phyloP scores from a whole-genome alignment of 1,140 invertebrate genomes.

The Bombus superbus region DNA sequence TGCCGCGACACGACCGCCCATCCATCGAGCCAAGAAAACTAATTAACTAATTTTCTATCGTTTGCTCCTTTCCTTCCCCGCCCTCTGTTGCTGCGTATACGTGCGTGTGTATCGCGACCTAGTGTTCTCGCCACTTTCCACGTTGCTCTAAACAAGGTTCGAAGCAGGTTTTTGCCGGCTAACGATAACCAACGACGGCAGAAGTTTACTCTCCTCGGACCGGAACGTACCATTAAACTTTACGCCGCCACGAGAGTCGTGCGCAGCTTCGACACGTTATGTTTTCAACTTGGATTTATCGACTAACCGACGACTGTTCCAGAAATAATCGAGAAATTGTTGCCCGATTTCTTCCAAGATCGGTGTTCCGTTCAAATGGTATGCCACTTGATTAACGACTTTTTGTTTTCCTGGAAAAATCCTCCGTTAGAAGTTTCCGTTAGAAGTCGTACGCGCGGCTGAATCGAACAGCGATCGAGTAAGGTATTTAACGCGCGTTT shows the following conservation, averaged over 20 bases:
- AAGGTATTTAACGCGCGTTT: too few relatives aligned
- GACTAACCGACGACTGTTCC: background rate
- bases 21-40: constrained; percentile 63
- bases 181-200: constrained; percentile 36
- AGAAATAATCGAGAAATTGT: background rate
- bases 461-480: too few relatives aligned
- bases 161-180: constrained; percentile 73
- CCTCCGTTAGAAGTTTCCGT: too few relatives aligned
- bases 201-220: constrained; percentile 59
- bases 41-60: constrained; percentile 74
- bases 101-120: too few relatives aligned
- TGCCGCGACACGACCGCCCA: constrained; percentile 15
- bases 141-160: constrained; percentile 69
- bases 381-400: background rate
- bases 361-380: background rate
- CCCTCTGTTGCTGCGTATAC: background rate
- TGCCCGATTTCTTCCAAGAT: background rate
- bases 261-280: background rate
- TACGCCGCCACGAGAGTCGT: constrained; percentile 22
- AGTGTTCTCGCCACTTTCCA: constrained; percentile 8
- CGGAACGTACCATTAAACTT: constrained; percentile 71
- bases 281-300: constrained; percentile 35
- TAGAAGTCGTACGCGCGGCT: too few relatives aligned
- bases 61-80: background rate
- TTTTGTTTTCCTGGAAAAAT: background rate